Base-by-base conservation (phyloP, 1,140 invertebrate species). In the Macrocentrus cingulum region DNA sequence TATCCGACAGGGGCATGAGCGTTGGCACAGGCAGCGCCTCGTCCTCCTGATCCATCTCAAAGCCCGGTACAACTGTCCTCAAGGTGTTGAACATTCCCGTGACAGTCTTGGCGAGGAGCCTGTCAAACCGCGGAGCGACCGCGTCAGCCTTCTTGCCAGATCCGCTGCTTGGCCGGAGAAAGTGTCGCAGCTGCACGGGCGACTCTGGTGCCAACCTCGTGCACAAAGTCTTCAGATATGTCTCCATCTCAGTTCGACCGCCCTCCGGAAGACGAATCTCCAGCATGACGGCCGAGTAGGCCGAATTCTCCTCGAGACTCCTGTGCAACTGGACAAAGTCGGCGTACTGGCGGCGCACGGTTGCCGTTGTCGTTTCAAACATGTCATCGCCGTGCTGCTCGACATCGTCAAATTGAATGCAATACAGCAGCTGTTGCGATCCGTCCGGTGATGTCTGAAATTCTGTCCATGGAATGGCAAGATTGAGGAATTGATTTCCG, bases 381-480 rank as follows among this genome's bases (percentile, higher is more conserved):
- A 68, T 56, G 57, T 77, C 70, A 9, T 71, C 64, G 0, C 73
- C 72, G 44, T 69, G 74, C 37, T 78, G 76, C 42, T 78, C 76
- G 7, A 78, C 54, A 54, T 77, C 76, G 16, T 77, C 75, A 56
- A 78, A 78, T 51, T 78, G 76, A 57, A 79, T 79, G 41, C 76
- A 79, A 48, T 79, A 79, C n/a, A 76, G 65, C 22, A 79, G 60
- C 44, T 77, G 76, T 22, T 77, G 75, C 0, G 76, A 76, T 16
- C 76, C 76, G 56, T 78, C 76, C 7, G 66, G 36, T 2, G 74
- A 71, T 1, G 75, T 75, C 22, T 72, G 69, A 66, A 75, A 75
- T 55, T 78, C 76, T 48, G 75, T 78, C 58, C 73, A 67, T 2
- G 75, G 74, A 48, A 78, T 77, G 1, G 67, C 66, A 29, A 78